A percentile compares a stretch with the other conserved stretches of the same genome.
Conservation (phyloP, 2,888 invertebrate genomes). For the Tenthredo mesomela region DNA sequence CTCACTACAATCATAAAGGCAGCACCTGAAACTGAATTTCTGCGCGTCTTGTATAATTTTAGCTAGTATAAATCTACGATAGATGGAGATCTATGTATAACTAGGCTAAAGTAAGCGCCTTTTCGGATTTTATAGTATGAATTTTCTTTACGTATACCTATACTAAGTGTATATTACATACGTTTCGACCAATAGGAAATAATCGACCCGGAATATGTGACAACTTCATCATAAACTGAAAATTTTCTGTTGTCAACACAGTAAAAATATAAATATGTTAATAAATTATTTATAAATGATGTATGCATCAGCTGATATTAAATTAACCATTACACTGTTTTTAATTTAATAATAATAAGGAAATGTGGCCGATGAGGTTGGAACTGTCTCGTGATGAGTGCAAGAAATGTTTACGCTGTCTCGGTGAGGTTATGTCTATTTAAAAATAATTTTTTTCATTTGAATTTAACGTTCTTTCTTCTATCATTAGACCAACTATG, state of each 20-base stretch:
- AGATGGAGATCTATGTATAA: conserved; percentile 17
- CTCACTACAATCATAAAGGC: not conserved
- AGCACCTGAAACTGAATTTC: not conserved
- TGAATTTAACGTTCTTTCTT: conserved; percentile 45
- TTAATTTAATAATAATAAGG: conserved; percentile 26
- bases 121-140: not conserved
- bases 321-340: not conserved
- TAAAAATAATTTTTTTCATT: conserved; percentile 39
- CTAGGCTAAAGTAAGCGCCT: not conserved
- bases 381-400: conserved; percentile 95
- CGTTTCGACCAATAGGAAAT: not conserved
- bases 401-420: conserved; percentile 91
- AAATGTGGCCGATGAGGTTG: conserved; percentile 86
- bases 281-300: conserved; percentile 29
- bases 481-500: not conserved
- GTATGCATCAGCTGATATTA: not conserved
- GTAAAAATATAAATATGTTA: conserved; percentile 18
- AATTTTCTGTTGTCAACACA: conserved; percentile 44
- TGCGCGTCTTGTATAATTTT: not conserved
- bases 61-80: conserved; percentile 10
- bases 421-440: conserved; percentile 82
- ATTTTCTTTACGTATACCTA: not conserved
- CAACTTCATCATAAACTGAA: conserved; percentile 51
- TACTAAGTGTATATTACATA: no score
- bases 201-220: conserved; percentile 50